Percentiles rank a stretch among this genome's conserved stretches.
phyloP scores from a whole-genome alignment of 1,140 invertebrate species.

The Sitophilus oryzae region DNA sequence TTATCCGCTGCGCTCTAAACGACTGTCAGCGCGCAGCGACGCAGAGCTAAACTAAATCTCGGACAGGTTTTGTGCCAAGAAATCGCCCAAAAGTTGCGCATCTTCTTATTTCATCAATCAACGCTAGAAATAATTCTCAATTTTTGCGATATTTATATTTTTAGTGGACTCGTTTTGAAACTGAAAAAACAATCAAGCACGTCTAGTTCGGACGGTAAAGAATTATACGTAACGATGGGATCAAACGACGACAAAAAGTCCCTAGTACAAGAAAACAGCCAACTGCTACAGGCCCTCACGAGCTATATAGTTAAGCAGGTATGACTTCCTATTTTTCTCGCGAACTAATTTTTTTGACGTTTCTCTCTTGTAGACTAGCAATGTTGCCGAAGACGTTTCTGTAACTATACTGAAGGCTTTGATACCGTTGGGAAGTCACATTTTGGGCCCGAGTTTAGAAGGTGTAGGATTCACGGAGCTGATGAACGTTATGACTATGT shows the following conservation, averaged over 20 bases:
- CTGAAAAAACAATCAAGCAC: conserved; percentile 12
- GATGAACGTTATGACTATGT: conserved; percentile 73
- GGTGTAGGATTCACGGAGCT: conserved; percentile 73
- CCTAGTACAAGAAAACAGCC: conserved; percentile 60
- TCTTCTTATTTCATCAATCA: too few relatives aligned
- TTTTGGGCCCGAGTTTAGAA: conserved; percentile 60
- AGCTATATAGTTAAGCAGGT: conserved; percentile 67
- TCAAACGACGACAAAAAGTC: conserved; percentile 46
- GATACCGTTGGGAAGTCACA: conserved; percentile 65
- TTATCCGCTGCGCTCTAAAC: too few relatives aligned
- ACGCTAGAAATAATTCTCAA: conserved; percentile 44
- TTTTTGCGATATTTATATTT: conserved; percentile 35
- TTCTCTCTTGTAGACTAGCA: conserved; percentile 45
- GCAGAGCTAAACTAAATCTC: too few relatives aligned
- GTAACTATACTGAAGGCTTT: conserved; percentile 68
- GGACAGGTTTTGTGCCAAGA: too few relatives aligned
- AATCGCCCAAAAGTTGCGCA: too few relatives aligned
- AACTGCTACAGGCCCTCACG: conserved; percentile 65
- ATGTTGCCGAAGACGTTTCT: conserved; percentile 61
- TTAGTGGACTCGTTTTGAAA: conserved; percentile 2
- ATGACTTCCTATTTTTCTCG: neutral
- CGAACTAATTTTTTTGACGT: neutral
- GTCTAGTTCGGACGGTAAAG: conserved; percentile 24
- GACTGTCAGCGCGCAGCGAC: too few relatives aligned
- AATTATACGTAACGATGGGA: conserved; percentile 27